Evolutionary conservation across 1,140 invertebrate species (phyloP), one percentile per base, ranked within the genome.

Genomic region (Bombus sylvicola): DNA sequence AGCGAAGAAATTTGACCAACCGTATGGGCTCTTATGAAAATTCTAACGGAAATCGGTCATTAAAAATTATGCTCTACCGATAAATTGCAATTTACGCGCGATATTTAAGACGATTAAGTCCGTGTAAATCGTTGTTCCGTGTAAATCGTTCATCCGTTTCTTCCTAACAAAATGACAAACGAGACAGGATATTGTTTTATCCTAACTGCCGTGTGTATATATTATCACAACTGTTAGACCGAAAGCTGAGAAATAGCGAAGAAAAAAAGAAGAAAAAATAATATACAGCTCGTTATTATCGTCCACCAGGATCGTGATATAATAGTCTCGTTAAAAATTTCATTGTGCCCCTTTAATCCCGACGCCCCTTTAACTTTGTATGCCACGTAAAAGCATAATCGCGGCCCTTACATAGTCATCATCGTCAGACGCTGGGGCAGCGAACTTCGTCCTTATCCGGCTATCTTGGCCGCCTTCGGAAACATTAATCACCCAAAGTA

Each of bases 401-500:
- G 68, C 37, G n/a, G 28, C 43, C 47, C 64, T 83, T 69, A 57
- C 74, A 69, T 57, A 78, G 73, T 57, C 81, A 78, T 76, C 81
- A 39, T 76, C 34, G 81, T 34, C 43, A 75, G 81, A 82, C 81
- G 71, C 57, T 75, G 74, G 78, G 62, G 37, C 74, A 78, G 74
- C 81, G 62, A 68, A 31, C 34, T 75, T 73, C 28, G 25, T 28
- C 43, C 43, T 78, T 83, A 83, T 83, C 81, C 74, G 34, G 25
- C 10, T 74, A 83, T 83, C 81, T 83, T 78, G 39, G 39, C 22
- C 72, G 34, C 47, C 43, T 69, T 78, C 81, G 81, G 69, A 77
- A 83, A 69, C 62, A 83, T 83, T 83, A 76, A 83, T 83, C 74
- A 83, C 39, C 37, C 37, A n/a, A 53, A 28, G 4, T 76, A 53